A percentile compares a stretch with the other conserved stretches of the same genome.
These are phyloP conservation scores for Panthera tigris DNA, from an alignment of 2,113 vertebrate genomes.

Conservation along the genomic window DNA sequence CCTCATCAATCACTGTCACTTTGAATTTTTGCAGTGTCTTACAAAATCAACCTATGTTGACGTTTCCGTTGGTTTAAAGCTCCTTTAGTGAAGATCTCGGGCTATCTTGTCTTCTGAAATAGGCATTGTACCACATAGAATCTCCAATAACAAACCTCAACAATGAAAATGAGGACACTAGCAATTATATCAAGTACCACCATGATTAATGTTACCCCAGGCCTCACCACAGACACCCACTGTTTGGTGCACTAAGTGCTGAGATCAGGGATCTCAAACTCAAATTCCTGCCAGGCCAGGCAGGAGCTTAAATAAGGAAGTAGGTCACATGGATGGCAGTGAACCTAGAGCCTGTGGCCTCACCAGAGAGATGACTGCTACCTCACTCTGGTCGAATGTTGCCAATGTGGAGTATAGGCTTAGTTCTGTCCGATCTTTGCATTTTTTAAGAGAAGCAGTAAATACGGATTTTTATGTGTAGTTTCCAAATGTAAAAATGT, in stretches of 20 bases:
- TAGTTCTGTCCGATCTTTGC: background rate
- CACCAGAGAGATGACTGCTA: background rate
- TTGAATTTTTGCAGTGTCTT: constrained; percentile 59
- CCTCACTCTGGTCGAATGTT: background rate
- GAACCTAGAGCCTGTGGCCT: background rate
- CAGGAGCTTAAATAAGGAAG: background rate
- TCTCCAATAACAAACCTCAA: background rate
- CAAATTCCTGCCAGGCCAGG: background rate
- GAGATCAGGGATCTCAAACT: background rate
- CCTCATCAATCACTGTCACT: constrained; percentile 62
- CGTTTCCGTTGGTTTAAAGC: constrained; percentile 38
- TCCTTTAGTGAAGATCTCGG: background rate
- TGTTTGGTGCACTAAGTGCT: background rate
- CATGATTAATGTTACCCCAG: background rate
- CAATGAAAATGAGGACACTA: background rate
- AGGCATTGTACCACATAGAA: background rate
- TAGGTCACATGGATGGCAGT: background rate
- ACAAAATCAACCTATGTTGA: constrained; percentile 37
- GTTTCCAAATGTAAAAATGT: constrained; percentile 1
- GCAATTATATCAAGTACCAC: background rate
- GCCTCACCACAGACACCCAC: background rate
- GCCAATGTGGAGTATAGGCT: background rate
- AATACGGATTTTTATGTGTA: background rate
- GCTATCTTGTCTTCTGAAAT: background rate
- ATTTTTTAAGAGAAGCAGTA: background rate